phyloP scores from a whole-genome alignment of 2,113 vertebrate genomes.

The Brachirus orientalis region DNA sequence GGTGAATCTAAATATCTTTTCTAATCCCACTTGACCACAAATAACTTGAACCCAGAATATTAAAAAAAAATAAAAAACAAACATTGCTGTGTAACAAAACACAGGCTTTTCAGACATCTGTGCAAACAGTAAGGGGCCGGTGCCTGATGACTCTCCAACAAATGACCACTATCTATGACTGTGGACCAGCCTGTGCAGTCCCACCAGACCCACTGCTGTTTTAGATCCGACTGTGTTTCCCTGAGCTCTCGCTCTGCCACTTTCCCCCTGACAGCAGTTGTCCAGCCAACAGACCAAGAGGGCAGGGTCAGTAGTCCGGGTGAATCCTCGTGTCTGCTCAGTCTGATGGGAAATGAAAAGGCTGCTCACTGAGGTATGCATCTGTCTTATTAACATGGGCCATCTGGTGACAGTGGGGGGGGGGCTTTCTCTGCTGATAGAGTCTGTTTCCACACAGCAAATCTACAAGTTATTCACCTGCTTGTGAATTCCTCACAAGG shows the following conservation, averaged over 20 bases:
- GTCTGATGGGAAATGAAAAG: conserved; percentile 69
- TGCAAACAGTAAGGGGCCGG: background rate
- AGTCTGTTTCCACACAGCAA: conserved; percentile 31
- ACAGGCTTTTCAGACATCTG: too few relatives aligned
- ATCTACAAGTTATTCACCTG: conserved; percentile 43
- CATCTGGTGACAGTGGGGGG: conserved; percentile 61
- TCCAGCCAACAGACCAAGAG: conserved; percentile 29
- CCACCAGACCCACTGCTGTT: conserved; percentile 8
- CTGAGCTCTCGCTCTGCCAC: conserved; percentile 9
- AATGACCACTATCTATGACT: too few relatives aligned
- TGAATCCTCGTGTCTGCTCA: conserved; percentile 22
- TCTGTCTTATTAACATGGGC: conserved; percentile 71
- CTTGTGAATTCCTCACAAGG: conserved; percentile 27
- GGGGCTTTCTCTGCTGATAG: background rate
- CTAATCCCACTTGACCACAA: too few relatives aligned
- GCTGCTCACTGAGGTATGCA: conserved; percentile 63
- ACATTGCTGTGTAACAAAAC: too few relatives aligned
- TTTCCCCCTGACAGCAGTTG: background rate
- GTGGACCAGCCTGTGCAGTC: conserved; percentile 7
- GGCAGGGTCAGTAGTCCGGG: conserved; percentile 44
- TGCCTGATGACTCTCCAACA: background rate
- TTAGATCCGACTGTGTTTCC: background rate
- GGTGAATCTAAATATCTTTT: too few relatives aligned
- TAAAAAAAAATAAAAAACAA: too few relatives aligned
- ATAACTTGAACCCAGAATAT: too few relatives aligned